Percentiles rank a stretch among this genome's conserved stretches.
Evolutionary conservation across 2,797 vertebrate genomes (phyloP).

Genomic region (Acanthornis magna): DNA sequence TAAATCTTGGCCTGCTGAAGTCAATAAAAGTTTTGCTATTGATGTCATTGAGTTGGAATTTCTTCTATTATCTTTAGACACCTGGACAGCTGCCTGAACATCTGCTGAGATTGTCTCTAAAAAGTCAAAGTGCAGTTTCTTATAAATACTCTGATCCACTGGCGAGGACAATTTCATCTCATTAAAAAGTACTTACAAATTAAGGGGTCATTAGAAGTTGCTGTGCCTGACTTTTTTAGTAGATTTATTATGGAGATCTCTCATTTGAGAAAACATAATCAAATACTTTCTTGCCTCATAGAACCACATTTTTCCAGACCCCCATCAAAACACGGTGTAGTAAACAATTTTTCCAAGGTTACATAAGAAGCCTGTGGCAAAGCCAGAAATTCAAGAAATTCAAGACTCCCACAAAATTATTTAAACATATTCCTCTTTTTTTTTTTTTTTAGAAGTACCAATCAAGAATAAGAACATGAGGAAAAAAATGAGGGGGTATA

Average conservation of each 20-base stretch:
- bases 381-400: neutral
- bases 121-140: neutral
- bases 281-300: neutral
- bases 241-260: neutral
- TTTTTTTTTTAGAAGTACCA: neutral
- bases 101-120: constrained; percentile 18
- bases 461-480: neutral
- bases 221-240: neutral
- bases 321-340: neutral
- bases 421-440: neutral
- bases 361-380: neutral
- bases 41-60: constrained; percentile 11
- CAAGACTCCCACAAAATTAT: neutral
- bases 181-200: neutral
- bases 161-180: neutral
- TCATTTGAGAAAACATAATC: neutral
- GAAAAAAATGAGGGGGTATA: neutral
- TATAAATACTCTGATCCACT: neutral
- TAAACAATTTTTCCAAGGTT: neutral
- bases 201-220: neutral
- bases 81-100: constrained; percentile 15
- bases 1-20: neutral
- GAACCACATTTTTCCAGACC: neutral
- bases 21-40: neutral
- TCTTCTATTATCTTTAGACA: constrained; percentile 8